Conservation (phyloP, 1,140 invertebrate species). For the Hirudo medicinalis region DNA sequence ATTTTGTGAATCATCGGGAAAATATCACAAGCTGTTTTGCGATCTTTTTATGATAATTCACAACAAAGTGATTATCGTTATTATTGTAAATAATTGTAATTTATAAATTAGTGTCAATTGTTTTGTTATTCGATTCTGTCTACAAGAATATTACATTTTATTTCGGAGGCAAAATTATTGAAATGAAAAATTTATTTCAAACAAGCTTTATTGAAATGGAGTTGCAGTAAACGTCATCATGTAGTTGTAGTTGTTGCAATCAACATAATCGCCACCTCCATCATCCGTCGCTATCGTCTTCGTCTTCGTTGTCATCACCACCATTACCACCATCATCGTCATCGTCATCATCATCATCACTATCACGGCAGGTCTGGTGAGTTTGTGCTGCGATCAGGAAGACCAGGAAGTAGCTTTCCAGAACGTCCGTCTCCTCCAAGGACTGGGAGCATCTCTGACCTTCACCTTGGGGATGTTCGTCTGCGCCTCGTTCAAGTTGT, state of each 20-base stretch:
- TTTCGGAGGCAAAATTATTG: too few relatives aligned
- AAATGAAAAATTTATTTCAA: neutral
- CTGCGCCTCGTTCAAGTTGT: conserved; percentile 75
- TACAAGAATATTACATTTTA: too few relatives aligned
- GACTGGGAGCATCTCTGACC: conserved; percentile 76
- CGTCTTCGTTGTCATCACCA: neutral
- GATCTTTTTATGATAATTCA: too few relatives aligned
- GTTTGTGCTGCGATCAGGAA: conserved; percentile 67
- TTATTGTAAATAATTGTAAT: too few relatives aligned
- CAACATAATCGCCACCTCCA: neutral
- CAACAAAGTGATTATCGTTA: too few relatives aligned
- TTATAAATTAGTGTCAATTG: too few relatives aligned
- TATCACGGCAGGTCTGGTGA: conserved; percentile 66
- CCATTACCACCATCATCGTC: neutral
- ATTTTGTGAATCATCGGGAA: too few relatives aligned
- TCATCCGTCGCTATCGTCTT: neutral
- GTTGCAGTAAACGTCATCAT: conserved; percentile 7
- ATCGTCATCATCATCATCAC: conserved; percentile 13
- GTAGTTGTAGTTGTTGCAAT: neutral
- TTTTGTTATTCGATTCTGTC: too few relatives aligned
- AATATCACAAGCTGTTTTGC: too few relatives aligned
- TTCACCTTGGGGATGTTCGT: conserved; percentile 62
- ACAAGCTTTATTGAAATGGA: neutral
- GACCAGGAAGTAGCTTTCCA: conserved; percentile 83
- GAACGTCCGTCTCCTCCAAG: conserved; percentile 90